Base-by-base conservation (phyloP, 2,888 invertebrate genomes). In the Podabrus alpinus region DNA sequence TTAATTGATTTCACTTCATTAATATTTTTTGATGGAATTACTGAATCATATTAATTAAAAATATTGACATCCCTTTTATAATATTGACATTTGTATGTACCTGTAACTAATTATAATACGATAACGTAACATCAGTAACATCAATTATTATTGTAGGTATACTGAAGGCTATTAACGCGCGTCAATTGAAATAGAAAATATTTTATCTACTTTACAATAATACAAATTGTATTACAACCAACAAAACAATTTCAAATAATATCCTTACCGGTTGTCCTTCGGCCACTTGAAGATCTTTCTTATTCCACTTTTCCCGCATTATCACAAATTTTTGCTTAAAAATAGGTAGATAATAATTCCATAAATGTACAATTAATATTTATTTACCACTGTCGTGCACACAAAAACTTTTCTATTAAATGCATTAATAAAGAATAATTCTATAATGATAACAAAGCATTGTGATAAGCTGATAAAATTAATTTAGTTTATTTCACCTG, bases 261-360 rank as follows among this genome's bases (percentile, higher is more conserved):
- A 66, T 67, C 60, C 78, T 78, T 69, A 78, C 78, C 69, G 76
- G 75, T 73, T 73, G 73, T 25, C 78, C 77, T 75, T 77, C 77
- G 9, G 21, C 16, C 45, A 24, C 74, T 72, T 19, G 72, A 21
- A 67, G 67, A 21, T 78, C 77, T 25, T 78, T 71, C 66, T 78
- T 78, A 64, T 78, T 77, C 78, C 78, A 78, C 69, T 73, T 78
- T 68, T 77, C 78, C n/a, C 75, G 75, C 78, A 78, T 78, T 72
- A 64, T 72, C 74, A 66, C 71, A 61, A 15, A 16, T 24, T 60
- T 62, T 21, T 25, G 5, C 19, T 21, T 15, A 17, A 29, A 71
- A 64, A 17, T 19, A 1, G 5, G 1, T 25, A 25, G 3, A 13
- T 45, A 45, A 45, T 45, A n/a, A 9, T 45, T 45, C n/a, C 45